Evolutionary conservation across 2,113 vertebrate genomes (phyloP).

Genomic region (Corydoras sp.): DNA sequence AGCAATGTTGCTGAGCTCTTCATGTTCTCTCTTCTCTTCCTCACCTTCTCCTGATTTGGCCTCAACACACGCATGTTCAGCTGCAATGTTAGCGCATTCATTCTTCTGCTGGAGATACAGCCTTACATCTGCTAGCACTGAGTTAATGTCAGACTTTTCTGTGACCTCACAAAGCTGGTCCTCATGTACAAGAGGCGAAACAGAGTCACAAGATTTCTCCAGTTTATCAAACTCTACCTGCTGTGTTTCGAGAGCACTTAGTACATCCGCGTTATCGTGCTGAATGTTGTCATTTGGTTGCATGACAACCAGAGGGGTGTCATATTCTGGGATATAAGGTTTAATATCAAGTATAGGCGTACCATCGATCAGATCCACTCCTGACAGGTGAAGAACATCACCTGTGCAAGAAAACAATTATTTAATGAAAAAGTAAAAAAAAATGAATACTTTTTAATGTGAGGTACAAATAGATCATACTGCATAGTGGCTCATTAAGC

Average conservation of each 20-base stretch:
- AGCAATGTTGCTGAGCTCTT: slow-evolving; percentile 60
- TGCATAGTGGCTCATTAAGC: too few relatives aligned
- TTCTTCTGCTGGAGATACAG: slow-evolving; percentile 48
- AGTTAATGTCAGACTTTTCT: background rate
- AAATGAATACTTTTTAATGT: too few relatives aligned
- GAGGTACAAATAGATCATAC: too few relatives aligned
- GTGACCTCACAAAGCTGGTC: background rate
- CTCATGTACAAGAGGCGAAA: background rate
- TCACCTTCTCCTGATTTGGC: slow-evolving; percentile 6
- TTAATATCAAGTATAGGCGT: slow-evolving; percentile 85
- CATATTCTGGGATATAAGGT: slow-evolving; percentile 85
- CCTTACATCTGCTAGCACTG: slow-evolving; percentile 53
- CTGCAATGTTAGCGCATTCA: slow-evolving; percentile 11
- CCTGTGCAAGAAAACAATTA: slow-evolving; percentile 51
- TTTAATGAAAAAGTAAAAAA: slow-evolving; percentile 18
- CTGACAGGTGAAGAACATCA: slow-evolving; percentile 74
- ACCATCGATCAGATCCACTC: slow-evolving; percentile 80
- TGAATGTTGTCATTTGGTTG: too few relatives aligned
- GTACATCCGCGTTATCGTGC: too few relatives aligned
- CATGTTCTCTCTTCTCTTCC: slow-evolving; percentile 31
- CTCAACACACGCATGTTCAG: background rate
- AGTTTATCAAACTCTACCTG: background rate
- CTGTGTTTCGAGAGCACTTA: background rate
- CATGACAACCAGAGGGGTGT: slow-evolving; percentile 55
- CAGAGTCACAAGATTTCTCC: background rate